Evolutionary conservation across 2,888 invertebrate species (phyloP).

Genomic region (Cyaniris semiargus): DNA sequence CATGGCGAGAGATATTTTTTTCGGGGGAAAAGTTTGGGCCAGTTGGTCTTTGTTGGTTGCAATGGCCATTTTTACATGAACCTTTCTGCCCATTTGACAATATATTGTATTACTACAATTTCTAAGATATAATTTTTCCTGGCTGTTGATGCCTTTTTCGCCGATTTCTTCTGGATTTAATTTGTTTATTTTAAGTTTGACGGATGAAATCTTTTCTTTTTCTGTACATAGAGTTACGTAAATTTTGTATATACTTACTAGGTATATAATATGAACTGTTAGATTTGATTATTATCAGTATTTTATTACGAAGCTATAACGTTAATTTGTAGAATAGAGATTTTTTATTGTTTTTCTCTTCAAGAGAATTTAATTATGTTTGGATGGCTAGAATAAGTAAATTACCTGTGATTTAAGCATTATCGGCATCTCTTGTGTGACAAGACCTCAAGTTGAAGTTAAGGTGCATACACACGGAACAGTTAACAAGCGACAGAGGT

Average conservation of each 20-base stretch:
- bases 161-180: neutral
- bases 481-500: neutral
- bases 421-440: slow-evolving; percentile 69
- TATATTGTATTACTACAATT: neutral
- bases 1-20: neutral
- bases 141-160: neutral
- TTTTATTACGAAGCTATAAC: slow-evolving; percentile 7
- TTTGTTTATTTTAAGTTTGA: neutral
- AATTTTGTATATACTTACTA: neutral
- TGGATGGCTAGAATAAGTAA: slow-evolving; percentile 66
- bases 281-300: slow-evolving; percentile 21
- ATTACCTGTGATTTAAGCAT: slow-evolving; percentile 75
- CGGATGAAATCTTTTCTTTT: neutral
- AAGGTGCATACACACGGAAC: slow-evolving; percentile 5
- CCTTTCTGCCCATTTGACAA: neutral
- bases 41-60: neutral
- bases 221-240: neutral
- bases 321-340: slow-evolving; percentile 27
- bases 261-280: slow-evolving; percentile 2
- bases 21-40: neutral
- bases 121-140: neutral
- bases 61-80: neutral
- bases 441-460: slow-evolving; percentile 54
- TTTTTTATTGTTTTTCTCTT: slow-evolving; percentile 41
- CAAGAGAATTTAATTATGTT: slow-evolving; percentile 44